Evolutionary conservation across 37 sponge, comb jelly and placozoan genomes (phyloP).

Genomic region (Spongilla lacustris): DNA sequence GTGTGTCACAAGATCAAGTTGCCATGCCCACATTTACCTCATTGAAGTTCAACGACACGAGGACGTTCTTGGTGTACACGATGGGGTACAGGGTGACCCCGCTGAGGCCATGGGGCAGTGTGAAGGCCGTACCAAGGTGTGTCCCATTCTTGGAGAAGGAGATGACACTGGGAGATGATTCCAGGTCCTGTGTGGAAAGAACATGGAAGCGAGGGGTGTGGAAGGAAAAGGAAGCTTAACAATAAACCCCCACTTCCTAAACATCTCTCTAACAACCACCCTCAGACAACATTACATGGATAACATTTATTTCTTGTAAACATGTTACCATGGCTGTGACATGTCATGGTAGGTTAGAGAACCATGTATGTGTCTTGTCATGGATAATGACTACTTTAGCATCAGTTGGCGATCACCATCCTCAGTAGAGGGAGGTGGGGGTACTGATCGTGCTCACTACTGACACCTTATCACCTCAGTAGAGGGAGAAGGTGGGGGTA

Average conservation of each 20-base stretch:
- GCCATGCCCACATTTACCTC: constrained; percentile 7
- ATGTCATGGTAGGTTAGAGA: background rate
- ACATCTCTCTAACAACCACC: too few relatives aligned
- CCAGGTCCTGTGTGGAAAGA: constrained; percentile 60
- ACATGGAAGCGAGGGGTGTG: background rate
- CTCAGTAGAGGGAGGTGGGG: background rate
- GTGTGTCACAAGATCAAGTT: background rate
- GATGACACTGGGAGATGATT: constrained; percentile 57
- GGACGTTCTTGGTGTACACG: constrained; percentile 81
- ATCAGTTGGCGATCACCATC: background rate
- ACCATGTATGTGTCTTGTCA: background rate
- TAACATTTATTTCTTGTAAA: too few relatives aligned
- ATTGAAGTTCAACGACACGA: constrained; percentile 76
- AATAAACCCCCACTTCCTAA: too few relatives aligned
- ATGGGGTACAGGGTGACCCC: constrained; percentile 83
- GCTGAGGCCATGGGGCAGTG: constrained; percentile 10
- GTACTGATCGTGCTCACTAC: too few relatives aligned
- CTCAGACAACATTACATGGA: too few relatives aligned
- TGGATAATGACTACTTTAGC: background rate
- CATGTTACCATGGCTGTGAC: background rate
- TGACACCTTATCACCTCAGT: too few relatives aligned
- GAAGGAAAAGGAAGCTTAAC: too few relatives aligned
- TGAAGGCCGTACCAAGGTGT: constrained; percentile 59
- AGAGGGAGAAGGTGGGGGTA: background rate
- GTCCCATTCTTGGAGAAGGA: constrained; percentile 92